Evolutionary conservation across 2,113 vertebrate genomes (phyloP).

Genomic region (Tympanuchus pallidicinctus): DNA sequence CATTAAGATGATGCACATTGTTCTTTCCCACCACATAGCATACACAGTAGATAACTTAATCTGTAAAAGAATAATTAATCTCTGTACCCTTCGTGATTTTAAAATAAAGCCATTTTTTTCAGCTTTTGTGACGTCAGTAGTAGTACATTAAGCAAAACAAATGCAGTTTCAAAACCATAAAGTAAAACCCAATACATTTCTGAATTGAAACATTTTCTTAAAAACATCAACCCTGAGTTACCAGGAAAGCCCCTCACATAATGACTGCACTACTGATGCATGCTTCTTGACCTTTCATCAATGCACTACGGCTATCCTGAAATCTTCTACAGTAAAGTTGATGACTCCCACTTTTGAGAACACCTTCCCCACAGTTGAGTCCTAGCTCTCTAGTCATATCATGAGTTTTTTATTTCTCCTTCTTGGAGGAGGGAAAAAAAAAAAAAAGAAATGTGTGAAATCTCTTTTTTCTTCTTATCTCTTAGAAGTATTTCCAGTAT

Average conservation of each 20-base stretch:
- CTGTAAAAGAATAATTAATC: neutral
- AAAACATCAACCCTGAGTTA: neutral
- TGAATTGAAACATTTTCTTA: neutral
- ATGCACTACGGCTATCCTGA: neutral
- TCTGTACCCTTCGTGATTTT: neutral
- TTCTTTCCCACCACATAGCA: neutral
- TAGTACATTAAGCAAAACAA: neutral
- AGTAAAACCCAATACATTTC: neutral
- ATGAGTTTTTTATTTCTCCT: neutral
- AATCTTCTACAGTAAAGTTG: neutral
- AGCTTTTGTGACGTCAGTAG: accelerated
- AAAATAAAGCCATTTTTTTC: neutral
- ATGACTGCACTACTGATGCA: neutral
- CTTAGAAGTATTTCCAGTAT: neutral
- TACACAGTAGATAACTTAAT: neutral
- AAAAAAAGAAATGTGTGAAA: neutral
- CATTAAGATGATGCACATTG: accelerated
- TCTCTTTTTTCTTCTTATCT: neutral
- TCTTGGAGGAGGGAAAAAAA: no score
- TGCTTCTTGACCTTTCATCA: neutral
- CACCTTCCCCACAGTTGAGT: neutral
- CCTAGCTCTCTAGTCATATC: accelerated
- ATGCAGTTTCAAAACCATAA: neutral
- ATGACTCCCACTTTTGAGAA: neutral
- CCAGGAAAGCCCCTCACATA: neutral